Percentiles rank a stretch among this genome's conserved stretches.
Conservation (phyloP, 1,140 invertebrate genomes). For the Lucilia sericata region DNA sequence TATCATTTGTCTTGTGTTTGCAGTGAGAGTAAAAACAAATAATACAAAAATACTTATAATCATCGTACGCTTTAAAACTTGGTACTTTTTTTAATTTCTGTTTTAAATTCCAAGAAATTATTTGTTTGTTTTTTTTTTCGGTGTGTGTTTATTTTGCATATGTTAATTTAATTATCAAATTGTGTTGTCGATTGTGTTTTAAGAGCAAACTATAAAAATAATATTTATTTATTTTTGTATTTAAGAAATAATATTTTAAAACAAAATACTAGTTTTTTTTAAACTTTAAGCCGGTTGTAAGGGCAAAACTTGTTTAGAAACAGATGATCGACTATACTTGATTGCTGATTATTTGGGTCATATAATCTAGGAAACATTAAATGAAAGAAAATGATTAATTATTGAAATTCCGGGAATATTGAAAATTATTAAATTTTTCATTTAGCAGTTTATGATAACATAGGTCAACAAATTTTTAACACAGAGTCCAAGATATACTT, state of each 20-base stretch:
- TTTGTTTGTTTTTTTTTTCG: neutral
- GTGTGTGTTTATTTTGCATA: neutral
- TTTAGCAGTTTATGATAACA: no score
- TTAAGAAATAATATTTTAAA: neutral
- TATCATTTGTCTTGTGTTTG: neutral
- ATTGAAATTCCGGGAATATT: no score
- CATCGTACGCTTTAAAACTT: neutral
- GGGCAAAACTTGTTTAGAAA: no score
- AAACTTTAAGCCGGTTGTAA: neutral
- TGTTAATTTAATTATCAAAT: constrained; percentile 12
- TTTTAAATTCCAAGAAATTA: constrained; percentile 4
- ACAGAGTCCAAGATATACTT: no score
- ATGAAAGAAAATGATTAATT: no score
- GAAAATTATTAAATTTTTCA: no score
- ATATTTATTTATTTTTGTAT: no score
- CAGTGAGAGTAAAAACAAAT: neutral
- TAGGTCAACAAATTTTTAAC: no score
- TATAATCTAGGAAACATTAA: no score
- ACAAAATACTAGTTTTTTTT: neutral
- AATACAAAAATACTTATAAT: neutral
- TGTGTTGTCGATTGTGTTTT: neutral
- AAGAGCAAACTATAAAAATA: neutral
- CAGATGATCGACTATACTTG: no score
- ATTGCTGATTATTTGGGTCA: no score
- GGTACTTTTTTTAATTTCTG: neutral